These are phyloP conservation scores for Pygocentrus nattereri DNA, from an alignment of 2,797 vertebrate genomes.

Conservation along the genomic window DNA sequence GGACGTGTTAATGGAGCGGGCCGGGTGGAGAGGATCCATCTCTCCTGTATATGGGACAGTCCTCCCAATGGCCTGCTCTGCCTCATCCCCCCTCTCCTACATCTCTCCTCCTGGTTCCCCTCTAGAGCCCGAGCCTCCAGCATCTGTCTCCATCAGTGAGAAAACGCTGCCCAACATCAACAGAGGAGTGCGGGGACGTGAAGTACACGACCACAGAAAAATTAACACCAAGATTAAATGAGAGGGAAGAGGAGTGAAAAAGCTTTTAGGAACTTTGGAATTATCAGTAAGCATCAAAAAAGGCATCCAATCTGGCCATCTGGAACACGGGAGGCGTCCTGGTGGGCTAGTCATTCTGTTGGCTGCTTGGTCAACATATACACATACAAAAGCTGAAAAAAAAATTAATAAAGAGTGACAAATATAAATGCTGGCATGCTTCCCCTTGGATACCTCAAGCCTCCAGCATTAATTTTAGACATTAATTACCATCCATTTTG, in stretches of 20 bases:
- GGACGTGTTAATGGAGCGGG: constrained; percentile 78
- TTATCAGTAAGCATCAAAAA: neutral
- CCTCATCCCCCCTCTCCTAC: constrained; percentile 23
- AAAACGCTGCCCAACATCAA: constrained; percentile 41
- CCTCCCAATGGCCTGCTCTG: constrained; percentile 32
- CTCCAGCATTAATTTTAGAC: neutral
- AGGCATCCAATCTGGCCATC: neutral
- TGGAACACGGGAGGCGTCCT: neutral
- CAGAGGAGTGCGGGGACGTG: neutral
- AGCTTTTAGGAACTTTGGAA: neutral
- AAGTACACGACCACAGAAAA: neutral
- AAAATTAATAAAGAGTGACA: neutral
- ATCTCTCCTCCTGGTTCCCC: constrained; percentile 35
- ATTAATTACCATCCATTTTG: constrained; percentile 9
- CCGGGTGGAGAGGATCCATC: constrained; percentile 72
- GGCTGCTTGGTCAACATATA: neutral
- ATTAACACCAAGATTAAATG: neutral
- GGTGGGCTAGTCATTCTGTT: neutral
- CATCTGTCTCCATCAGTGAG: constrained; percentile 3
- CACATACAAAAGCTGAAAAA: neutral
- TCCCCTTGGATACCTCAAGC: neutral
- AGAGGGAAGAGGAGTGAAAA: neutral
- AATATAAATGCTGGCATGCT: constrained; percentile 13
- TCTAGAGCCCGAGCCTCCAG: constrained; percentile 17
- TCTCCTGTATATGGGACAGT: constrained; percentile 62